Evolutionary conservation across 64 coral and sea anemone species (phyloP).

Genomic region (Montipora foliosa): DNA sequence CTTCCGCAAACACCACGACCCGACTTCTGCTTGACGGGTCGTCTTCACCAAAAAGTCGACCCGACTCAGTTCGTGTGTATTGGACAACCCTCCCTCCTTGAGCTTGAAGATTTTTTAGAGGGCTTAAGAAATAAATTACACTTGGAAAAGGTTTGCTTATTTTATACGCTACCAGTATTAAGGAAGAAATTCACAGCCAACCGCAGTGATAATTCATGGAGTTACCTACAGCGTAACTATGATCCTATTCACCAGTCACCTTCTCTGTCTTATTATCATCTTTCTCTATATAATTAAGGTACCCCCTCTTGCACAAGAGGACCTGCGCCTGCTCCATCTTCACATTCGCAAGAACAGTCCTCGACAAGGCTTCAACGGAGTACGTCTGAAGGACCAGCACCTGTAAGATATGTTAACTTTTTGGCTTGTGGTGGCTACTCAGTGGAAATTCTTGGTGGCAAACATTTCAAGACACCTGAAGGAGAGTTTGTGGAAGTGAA

Average conservation of each 20-base stretch:
- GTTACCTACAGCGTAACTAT: neutral
- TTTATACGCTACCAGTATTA: too few species aligned
- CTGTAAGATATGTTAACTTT: slow-evolving; percentile 15
- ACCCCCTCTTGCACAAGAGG: neutral
- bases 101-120: too few species aligned
- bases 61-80: too few species aligned
- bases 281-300: neutral
- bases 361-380: neutral
- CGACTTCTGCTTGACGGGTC: too few species aligned
- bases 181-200: too few species aligned
- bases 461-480: slow-evolving; percentile 40
- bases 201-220: too few species aligned
- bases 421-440: slow-evolving; percentile 9
- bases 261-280: too few species aligned
- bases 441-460: slow-evolving; percentile 55
- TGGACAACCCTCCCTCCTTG: too few species aligned
- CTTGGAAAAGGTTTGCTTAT: too few species aligned
- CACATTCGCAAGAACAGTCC: neutral
- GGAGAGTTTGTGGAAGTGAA: slow-evolving; percentile 64
- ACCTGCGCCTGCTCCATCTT: neutral
- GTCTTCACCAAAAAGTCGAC: too few species aligned
- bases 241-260: neutral
- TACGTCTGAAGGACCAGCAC: neutral
- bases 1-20: too few species aligned
- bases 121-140: too few species aligned